Evolutionary conservation across 2,888 invertebrate genomes (phyloP).

Genomic region (Sinopyrophorus schimmeli): DNA sequence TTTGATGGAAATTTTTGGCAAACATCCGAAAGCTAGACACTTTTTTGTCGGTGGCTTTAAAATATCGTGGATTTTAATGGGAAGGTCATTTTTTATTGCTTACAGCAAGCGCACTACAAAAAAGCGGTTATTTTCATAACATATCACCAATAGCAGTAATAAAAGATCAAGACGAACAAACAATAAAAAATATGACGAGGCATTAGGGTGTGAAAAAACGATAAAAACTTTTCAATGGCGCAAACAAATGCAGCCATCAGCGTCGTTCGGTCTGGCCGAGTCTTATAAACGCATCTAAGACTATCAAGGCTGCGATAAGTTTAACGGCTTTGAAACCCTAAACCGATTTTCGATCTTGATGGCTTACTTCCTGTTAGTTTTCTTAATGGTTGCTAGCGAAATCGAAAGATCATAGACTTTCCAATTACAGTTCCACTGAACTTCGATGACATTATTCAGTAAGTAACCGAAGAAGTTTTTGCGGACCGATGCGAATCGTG

Average conservation of each 20-base stretch:
- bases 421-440: constrained; percentile 22
- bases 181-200: constrained; percentile 31
- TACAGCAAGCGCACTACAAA: no score
- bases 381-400: constrained; percentile 26
- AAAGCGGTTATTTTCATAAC: no score
- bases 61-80: no score
- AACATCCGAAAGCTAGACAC: no score
- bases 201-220: constrained; percentile 32
- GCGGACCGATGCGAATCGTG: no score
- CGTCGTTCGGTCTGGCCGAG: constrained; percentile 27
- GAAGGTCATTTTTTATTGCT: no score
- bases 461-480: no score
- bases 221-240: constrained; percentile 32
- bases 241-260: constrained; percentile 32
- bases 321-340: constrained; percentile 31
- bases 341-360: constrained; percentile 32
- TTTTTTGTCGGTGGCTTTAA: no score
- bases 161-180: constrained; percentile 28
- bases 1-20: no score
- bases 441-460: no score
- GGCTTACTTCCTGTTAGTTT: constrained; percentile 30
- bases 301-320: constrained; percentile 28
- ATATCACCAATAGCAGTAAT: constrained; percentile 27
- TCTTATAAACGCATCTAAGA: constrained; percentile 32
- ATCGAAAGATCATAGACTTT: constrained; percentile 27